Evolutionary conservation across 2,113 vertebrate species (phyloP).

Genomic region (Tupaia tana): DNA sequence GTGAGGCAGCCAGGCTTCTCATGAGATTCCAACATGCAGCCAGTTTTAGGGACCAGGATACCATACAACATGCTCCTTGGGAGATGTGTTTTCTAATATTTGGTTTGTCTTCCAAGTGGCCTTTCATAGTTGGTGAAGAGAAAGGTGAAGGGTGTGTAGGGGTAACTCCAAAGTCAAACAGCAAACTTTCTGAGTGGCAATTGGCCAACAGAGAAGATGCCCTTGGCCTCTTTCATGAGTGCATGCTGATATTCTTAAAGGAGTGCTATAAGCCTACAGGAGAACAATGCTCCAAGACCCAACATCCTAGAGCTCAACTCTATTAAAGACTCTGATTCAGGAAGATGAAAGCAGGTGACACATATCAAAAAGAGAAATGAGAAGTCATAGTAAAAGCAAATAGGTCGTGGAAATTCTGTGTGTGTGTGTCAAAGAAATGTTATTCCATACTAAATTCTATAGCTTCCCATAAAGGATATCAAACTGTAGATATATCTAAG

Average conservation of each 20-base stretch:
- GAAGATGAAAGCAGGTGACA: neutral
- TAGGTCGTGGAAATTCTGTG: neutral
- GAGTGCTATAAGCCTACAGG: accelerated
- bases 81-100: neutral
- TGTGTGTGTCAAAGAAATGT: neutral
- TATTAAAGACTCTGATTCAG: neutral
- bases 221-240: neutral
- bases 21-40: neutral
- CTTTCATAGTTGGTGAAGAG: neutral
- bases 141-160: neutral
- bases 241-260: neutral
- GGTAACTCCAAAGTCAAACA: neutral
- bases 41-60: neutral
- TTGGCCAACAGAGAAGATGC: neutral
- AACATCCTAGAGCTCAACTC: neutral
- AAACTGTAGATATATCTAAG: neutral
- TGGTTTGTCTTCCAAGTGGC: neutral
- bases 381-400: neutral
- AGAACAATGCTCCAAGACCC: neutral
- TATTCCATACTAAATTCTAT: neutral
- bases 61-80: neutral
- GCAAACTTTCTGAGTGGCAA: neutral
- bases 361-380: neutral
- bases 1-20: neutral
- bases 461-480: neutral